A percentile compares a stretch with the other conserved stretches of the same genome.
These are phyloP conservation scores for Vultur gryphus DNA, from an alignment of 2,797 vertebrate species.

Conservation along the genomic window DNA sequence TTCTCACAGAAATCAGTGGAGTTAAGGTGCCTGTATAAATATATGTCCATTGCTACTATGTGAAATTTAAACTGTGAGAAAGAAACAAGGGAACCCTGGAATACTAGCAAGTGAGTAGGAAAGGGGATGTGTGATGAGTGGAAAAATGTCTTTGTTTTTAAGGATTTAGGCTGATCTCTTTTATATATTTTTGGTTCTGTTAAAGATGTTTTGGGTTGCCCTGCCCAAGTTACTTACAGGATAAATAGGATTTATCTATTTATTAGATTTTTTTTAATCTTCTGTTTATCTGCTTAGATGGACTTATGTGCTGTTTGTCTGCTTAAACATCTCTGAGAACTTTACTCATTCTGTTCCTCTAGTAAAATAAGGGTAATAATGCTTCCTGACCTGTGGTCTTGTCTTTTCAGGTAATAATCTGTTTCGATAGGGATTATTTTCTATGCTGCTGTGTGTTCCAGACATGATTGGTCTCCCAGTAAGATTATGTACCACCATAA, in stretches of 20 bases:
- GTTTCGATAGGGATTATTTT: not conserved
- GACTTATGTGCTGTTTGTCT: not conserved
- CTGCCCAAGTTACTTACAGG: not conserved
- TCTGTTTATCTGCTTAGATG: not conserved
- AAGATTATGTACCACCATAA: not conserved
- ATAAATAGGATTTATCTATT: not conserved
- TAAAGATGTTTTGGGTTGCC: not conserved
- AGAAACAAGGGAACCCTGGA: not conserved
- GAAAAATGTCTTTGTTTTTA: not conserved
- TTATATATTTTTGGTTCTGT: not conserved
- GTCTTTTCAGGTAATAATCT: not conserved
- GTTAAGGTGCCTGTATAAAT: not conserved
- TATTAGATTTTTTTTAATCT: not conserved
- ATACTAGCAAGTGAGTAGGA: not conserved
- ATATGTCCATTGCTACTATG: not conserved
- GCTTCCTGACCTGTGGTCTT: not conserved
- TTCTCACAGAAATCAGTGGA: not conserved
- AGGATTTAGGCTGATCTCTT: not conserved
- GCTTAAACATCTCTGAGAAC: not conserved
- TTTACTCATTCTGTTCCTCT: not conserved
- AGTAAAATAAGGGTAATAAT: not conserved
- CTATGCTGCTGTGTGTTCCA: not conserved
- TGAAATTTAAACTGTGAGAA: not conserved
- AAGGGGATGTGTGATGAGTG: not conserved
- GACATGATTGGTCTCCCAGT: not conserved